Conservation (phyloP, 2,888 invertebrate species). For the Meteorus colon region DNA sequence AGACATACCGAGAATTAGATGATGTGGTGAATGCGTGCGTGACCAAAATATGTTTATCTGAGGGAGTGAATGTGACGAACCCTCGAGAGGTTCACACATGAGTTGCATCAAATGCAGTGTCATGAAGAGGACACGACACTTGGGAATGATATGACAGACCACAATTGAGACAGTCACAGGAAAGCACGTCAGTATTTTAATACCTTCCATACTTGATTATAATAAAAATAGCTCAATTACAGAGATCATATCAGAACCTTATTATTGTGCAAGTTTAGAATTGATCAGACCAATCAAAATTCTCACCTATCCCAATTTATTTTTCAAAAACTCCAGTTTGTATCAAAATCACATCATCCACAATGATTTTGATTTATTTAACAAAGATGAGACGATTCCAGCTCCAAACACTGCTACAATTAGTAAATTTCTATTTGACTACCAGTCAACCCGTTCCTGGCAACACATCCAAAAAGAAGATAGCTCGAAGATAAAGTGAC, state of each 20-base stretch:
- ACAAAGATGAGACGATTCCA: too few relatives aligned
- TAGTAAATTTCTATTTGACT: too few relatives aligned
- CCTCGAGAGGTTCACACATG: slow-evolving; percentile 25
- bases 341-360: too few relatives aligned
- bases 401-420: too few relatives aligned
- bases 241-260: too few relatives aligned
- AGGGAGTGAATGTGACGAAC: slow-evolving; percentile 16
- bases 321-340: too few relatives aligned
- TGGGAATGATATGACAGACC: neutral
- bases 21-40: slow-evolving; percentile 11
- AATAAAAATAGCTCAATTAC: too few relatives aligned
- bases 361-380: too few relatives aligned
- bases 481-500: neutral
- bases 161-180: neutral
- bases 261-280: too few relatives aligned
- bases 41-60: neutral
- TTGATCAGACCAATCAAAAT: too few relatives aligned
- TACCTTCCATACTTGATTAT: neutral
- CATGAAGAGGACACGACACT: slow-evolving; percentile 30
- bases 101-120: slow-evolving; percentile 33
- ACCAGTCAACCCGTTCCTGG: neutral
- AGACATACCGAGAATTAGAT: slow-evolving; percentile 18
- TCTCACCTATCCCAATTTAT: too few relatives aligned
- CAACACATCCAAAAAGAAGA: slow-evolving; percentile 30
- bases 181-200: neutral